Evolutionary conservation across 2,113 vertebrate species (phyloP), one percentile per base, ranked within the genome.

Genomic region (Coptodon bakossiorum): DNA sequence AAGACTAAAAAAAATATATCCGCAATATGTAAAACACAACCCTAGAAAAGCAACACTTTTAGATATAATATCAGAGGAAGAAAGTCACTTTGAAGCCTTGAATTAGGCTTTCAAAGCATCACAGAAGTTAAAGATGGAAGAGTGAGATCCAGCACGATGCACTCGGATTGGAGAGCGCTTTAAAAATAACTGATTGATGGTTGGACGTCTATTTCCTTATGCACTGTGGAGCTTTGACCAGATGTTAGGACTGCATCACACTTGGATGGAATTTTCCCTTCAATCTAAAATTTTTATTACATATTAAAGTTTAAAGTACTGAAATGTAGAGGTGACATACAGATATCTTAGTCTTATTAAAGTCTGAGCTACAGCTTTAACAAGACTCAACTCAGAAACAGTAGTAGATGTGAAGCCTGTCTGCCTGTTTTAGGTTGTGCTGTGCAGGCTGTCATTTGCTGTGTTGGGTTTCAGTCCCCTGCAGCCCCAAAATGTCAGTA

Each of bases 41-140:
- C 29, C 12, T 4, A 16, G 24, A 82, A 86, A 86, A 84, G 22
- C 19, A 66, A 14, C 82, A 31, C 31, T 85, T 90, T 81, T 17
- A 53, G 14, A 68, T 54, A 56, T 43, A 52, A 79, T 73, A 87
- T 88, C 82, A 87, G 59, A 66, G 50, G 73, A 36, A 66, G 34
- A 34, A 61, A 84, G 87, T 81, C 24, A 80, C 91, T 92, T 94
- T 93, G 91, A 91, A 90, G 91, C 79, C 76, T 83, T 59, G 80
- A 83, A 81, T 13, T 11, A 81, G 71, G 81, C 80, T 92, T 86
- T 91, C 89, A 94, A 93, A 94, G 87, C 81, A 57, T 59, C 63
- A n/a, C 63, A 78, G 80, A 88, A 71, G 83, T 90, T 90, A 90
- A 90, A 90, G 88, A 91, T 90, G 90, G 82, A 92, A 82, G 85